Conservation (phyloP, 2,888 invertebrate species). For the Diadromus collaris region DNA sequence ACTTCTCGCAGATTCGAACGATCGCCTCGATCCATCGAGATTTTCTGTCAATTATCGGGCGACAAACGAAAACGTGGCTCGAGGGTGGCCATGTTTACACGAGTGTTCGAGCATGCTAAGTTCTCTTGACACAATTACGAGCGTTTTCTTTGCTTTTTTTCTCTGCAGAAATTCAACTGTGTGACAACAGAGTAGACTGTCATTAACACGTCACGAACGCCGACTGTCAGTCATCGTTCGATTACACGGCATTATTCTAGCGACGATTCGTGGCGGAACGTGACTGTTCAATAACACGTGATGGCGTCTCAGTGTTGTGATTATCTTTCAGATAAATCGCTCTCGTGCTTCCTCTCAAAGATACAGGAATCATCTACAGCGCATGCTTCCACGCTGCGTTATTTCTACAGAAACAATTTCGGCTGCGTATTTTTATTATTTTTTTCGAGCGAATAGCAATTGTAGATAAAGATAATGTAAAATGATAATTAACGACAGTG, state of each 20-base stretch:
- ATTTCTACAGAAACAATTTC: not conserved
- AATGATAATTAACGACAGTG: not conserved
- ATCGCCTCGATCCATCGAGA: slow-evolving; percentile 14
- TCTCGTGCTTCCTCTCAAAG: not conserved
- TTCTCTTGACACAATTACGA: slow-evolving; percentile 16
- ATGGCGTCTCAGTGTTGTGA: slow-evolving; percentile 26
- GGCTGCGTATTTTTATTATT: not conserved
- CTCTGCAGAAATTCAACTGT: not conserved
- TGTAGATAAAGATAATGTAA: not conserved
- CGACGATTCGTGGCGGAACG: not conserved
- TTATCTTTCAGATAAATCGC: slow-evolving; percentile 33
- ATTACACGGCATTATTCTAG: not conserved
- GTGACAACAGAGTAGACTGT: not conserved
- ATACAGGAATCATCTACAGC: slow-evolving; percentile 1
- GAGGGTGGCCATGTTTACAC: slow-evolving; percentile 55
- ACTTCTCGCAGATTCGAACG: not conserved
- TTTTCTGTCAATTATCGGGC: slow-evolving; percentile 51
- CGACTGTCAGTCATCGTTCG: not conserved
- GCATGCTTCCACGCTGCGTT: not conserved
- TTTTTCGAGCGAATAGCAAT: not conserved
- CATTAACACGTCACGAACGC: not conserved
- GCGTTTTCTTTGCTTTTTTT: too few species aligned
- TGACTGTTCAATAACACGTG: slow-evolving; percentile 27
- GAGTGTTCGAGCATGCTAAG: slow-evolving; percentile 33
- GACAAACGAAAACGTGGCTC: slow-evolving; percentile 42